phyloP scores from a whole-genome alignment of 2,113 vertebrate species.

The Hippocampus guttulatus region DNA sequence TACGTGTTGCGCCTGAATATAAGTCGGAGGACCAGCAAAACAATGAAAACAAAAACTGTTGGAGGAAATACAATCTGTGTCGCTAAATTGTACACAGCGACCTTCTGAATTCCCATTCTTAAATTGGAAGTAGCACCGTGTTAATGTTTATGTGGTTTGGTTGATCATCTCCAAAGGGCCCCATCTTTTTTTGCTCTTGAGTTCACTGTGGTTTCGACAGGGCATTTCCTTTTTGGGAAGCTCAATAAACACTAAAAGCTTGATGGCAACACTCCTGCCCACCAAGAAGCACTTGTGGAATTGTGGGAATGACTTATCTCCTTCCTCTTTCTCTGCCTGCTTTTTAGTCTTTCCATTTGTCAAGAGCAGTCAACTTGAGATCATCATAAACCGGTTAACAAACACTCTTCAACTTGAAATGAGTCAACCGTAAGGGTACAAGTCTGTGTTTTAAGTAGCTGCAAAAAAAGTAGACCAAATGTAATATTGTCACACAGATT shows the following conservation, averaged over 20 bases:
- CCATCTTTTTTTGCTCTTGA: constrained; percentile 15
- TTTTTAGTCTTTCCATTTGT: constrained; percentile 11
- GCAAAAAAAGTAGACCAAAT: background rate
- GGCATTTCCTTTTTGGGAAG: constrained; percentile 33
- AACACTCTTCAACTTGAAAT: constrained; percentile 6
- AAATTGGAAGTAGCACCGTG: constrained; percentile 8
- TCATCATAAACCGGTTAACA: constrained; percentile 21
- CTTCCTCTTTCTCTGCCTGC: constrained; percentile 19
- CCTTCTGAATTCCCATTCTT: constrained; percentile 2
- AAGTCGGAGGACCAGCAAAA: too few species aligned
- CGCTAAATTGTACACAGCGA: constrained; percentile 12
- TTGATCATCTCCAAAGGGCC: constrained; percentile 5
- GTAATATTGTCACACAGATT: background rate
- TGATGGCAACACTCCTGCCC: constrained; percentile 28
- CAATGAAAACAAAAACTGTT: too few species aligned
- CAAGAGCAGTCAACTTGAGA: constrained; percentile 31
- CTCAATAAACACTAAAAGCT: constrained; percentile 30
- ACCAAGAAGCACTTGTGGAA: constrained; percentile 52
- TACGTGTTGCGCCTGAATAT: too few species aligned
- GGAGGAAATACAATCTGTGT: too few species aligned
- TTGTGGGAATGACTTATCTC: constrained; percentile 50
- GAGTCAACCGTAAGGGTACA: constrained; percentile 14
- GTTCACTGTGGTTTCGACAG: constrained; percentile 34
- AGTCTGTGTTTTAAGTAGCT: background rate
- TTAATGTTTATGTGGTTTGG: constrained; percentile 1